Conservation (phyloP, 2,797 vertebrate genomes). For the Petrocephalus sullivani region DNA sequence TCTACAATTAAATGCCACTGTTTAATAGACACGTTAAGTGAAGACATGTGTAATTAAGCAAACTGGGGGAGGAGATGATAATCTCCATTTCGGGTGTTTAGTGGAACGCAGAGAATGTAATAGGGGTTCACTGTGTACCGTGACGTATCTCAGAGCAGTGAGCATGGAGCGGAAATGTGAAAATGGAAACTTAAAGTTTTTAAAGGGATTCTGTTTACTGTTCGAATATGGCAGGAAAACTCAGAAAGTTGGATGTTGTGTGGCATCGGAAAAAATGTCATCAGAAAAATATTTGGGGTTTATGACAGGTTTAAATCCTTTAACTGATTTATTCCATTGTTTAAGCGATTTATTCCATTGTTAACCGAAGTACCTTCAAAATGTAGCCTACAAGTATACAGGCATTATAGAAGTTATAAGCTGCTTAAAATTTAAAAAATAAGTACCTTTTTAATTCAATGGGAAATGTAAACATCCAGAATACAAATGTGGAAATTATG, state of each 20-base stretch:
- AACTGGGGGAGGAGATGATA: not conserved
- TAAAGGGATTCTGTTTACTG: constrained; percentile 8
- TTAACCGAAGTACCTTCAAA: not conserved
- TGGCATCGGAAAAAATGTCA: not conserved
- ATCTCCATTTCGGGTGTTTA: not conserved
- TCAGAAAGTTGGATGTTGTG: not conserved
- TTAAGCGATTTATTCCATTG: not conserved
- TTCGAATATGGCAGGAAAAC: not conserved
- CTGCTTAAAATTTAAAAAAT: not conserved
- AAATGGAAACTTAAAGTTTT: constrained; percentile 11
- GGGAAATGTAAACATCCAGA: not conserved
- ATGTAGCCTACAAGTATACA: not conserved
- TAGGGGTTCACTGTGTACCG: not conserved
- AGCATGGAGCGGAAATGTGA: not conserved
- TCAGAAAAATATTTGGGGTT: not conserved
- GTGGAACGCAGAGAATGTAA: not conserved
- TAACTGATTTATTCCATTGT: not conserved
- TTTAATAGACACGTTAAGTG: not conserved
- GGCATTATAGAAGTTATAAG: not conserved
- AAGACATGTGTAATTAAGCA: not conserved
- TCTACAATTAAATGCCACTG: not conserved
- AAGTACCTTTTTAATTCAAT: not conserved
- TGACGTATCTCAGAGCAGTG: not conserved
- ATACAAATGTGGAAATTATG: not conserved
- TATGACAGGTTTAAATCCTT: not conserved